Evolutionary conservation across 2,113 vertebrate genomes (phyloP).

Genomic region (Pachyramphus minor): DNA sequence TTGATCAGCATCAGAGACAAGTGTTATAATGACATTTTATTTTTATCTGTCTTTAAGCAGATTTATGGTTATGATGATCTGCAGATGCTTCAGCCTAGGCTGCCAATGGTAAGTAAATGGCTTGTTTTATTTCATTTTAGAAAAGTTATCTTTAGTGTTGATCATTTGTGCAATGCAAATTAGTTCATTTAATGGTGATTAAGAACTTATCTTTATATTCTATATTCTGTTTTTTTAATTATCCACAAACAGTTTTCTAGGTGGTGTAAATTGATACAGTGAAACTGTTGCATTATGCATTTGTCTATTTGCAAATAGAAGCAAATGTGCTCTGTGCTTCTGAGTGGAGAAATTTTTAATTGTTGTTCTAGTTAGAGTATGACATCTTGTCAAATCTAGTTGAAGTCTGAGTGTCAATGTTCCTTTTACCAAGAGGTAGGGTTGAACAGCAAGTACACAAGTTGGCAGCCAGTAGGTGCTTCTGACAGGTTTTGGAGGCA

Average conservation of each 20-base stretch:
- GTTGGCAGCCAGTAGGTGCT: background rate
- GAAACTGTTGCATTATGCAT: background rate
- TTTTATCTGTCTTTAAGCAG: constrained; percentile 72
- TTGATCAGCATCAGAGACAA: background rate
- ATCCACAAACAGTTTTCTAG: background rate
- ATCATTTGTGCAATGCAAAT: background rate
- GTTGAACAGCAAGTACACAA: background rate
- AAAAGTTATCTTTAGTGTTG: background rate
- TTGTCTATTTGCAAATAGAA: background rate
- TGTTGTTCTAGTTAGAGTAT: background rate
- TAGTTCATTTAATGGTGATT: background rate
- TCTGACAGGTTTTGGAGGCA: background rate
- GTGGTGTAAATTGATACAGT: background rate
- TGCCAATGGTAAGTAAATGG: constrained; percentile 85
- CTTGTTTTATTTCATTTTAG: background rate
- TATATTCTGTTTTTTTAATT: background rate
- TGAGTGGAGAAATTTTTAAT: background rate
- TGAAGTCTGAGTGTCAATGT: background rate
- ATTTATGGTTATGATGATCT: constrained; percentile 98
- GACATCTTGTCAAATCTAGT: background rate
- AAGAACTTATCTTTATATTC: background rate
- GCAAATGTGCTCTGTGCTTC: background rate
- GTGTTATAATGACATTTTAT: background rate
- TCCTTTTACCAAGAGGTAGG: background rate
- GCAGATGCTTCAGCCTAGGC: constrained; percentile 93